Conservation (phyloP, 1,140 invertebrate genomes). For the Pissodes strobi region DNA sequence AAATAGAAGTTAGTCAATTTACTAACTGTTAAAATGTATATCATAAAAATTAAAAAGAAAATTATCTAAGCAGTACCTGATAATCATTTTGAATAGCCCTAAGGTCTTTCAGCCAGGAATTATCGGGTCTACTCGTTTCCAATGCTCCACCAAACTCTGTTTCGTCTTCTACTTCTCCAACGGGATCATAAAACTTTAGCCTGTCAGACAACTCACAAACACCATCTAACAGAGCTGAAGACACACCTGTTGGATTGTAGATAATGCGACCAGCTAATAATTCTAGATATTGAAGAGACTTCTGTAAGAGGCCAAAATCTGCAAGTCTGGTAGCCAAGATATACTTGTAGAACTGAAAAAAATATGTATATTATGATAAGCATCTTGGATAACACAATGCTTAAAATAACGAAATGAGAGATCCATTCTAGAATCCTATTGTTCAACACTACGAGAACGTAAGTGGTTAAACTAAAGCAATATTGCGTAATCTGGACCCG, state of each 20-base stretch:
- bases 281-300: conserved; percentile 83
- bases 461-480: no score
- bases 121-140: conserved; percentile 53
- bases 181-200: conserved; percentile 81
- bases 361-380: no score
- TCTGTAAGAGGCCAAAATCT: conserved; percentile 77
- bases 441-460: no score
- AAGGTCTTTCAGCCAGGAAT: conserved; percentile 61
- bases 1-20: no score
- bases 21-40: not conserved
- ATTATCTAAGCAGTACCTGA: conserved; percentile 13
- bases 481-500: no score
- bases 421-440: no score
- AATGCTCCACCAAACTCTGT: conserved; percentile 45
- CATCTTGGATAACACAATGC: no score
- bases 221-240: conserved; percentile 65
- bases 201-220: conserved; percentile 71
- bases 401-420: no score
- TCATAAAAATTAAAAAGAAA: no score
- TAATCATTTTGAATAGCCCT: conserved; percentile 53
- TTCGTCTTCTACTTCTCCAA: conserved; percentile 56
- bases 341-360: conserved; percentile 71
- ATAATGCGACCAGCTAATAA: conserved; percentile 71
- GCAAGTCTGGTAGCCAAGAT: conserved; percentile 73
- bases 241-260: conserved; percentile 61